Conservation (phyloP, 2,113 vertebrate genomes). For the Macquaria ambigua region DNA sequence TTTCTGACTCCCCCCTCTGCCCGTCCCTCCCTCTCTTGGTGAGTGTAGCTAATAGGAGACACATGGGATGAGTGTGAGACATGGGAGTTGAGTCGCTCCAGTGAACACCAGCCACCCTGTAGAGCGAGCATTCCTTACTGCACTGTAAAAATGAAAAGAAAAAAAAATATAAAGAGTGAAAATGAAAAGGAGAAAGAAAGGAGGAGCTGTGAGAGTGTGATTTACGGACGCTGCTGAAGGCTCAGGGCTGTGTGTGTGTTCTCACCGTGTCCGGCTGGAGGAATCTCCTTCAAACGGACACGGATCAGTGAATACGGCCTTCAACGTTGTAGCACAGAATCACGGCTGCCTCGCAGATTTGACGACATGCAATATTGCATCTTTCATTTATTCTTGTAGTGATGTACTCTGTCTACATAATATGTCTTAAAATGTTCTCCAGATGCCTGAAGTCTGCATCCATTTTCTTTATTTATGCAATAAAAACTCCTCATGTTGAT, state of each 20-base stretch:
- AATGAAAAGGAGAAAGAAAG: slow-evolving; percentile 45
- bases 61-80: slow-evolving; percentile 84
- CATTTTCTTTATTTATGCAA: slow-evolving; percentile 10
- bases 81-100: slow-evolving; percentile 80
- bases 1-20: slow-evolving; percentile 27
- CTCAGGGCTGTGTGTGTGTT: slow-evolving; percentile 69
- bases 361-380: not conserved
- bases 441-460: slow-evolving; percentile 25
- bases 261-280: slow-evolving; percentile 60
- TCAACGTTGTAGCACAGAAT: slow-evolving; percentile 33
- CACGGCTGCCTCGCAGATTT: slow-evolving; percentile 25
- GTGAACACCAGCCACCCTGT: slow-evolving; percentile 78
- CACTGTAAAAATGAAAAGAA: slow-evolving; percentile 65
- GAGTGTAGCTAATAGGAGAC: slow-evolving; percentile 86
- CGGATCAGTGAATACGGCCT: slow-evolving; percentile 63
- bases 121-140: slow-evolving; percentile 74
- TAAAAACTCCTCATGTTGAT: slow-evolving; percentile 11
- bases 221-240: slow-evolving; percentile 69
- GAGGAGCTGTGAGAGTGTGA: slow-evolving; percentile 72
- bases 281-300: slow-evolving; percentile 70
- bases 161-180: slow-evolving; percentile 38
- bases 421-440: not conserved
- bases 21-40: slow-evolving; percentile 56
- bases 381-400: not conserved
- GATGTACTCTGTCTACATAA: slow-evolving; percentile 4